phyloP scores from a whole-genome alignment of 2,888 invertebrate species.

The Camponotus fellah region DNA sequence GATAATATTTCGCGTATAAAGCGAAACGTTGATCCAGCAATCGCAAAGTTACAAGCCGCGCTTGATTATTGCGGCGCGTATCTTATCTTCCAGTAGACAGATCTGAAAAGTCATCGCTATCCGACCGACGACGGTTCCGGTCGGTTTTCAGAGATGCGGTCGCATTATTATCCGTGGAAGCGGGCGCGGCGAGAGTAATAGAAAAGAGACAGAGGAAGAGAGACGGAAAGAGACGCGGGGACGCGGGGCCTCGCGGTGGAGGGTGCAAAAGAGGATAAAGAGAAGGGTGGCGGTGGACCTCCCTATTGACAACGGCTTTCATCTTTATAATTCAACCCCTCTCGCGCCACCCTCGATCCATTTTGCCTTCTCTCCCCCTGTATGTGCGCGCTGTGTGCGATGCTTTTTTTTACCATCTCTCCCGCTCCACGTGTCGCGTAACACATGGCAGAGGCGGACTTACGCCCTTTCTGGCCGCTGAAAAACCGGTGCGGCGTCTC shows the following conservation, averaged over 20 bases:
- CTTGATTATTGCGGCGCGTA: constrained; percentile 36
- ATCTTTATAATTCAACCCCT: constrained; percentile 84
- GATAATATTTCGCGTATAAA: not conserved
- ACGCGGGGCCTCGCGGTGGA: constrained; percentile 25
- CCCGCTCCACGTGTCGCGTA: constrained; percentile 74
- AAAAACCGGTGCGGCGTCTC: constrained; percentile 37
- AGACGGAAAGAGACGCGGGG: constrained; percentile 23
- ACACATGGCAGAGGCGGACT: constrained; percentile 69
- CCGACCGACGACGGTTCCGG: constrained; percentile 15
- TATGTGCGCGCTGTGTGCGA: constrained; percentile 60
- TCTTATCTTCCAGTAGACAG: constrained; percentile 54
- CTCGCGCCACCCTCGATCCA: constrained; percentile 82
- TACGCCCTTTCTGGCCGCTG: constrained; percentile 58
- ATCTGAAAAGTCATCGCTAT: constrained; percentile 42
- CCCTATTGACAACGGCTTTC: constrained; percentile 84
- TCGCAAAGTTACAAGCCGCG: constrained; percentile 29
- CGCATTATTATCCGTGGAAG: constrained; percentile 40
- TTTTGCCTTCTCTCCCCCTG: constrained; percentile 80
- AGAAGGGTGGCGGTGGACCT: constrained; percentile 78
- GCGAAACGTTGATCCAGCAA: constrained; percentile 12
- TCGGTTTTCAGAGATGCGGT: constrained; percentile 63
- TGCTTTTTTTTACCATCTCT: constrained; percentile 82
- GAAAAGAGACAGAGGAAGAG: constrained; percentile 22
- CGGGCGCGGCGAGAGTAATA: constrained; percentile 8
- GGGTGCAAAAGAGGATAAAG: constrained; percentile 68